phyloP scores from a whole-genome alignment of 2,888 invertebrate genomes.

The Cryptocephalus primarius region DNA sequence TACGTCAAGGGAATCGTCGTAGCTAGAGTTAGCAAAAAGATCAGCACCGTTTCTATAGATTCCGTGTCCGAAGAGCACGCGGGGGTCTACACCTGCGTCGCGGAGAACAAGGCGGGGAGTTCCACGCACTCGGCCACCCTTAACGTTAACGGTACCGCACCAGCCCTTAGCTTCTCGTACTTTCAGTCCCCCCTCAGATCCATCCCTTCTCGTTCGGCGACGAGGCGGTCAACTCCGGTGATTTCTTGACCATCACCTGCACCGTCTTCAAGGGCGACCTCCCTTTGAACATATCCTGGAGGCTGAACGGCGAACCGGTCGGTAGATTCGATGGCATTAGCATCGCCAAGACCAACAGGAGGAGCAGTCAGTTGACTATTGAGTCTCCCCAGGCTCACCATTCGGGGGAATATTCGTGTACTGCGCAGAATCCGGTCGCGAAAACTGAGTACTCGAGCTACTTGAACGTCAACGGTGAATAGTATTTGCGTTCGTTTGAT shows the following conservation, averaged over 20 bases:
- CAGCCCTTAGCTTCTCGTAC: neutral
- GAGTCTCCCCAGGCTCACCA: constrained; percentile 59
- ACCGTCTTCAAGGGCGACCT: constrained; percentile 62
- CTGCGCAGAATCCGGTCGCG: constrained; percentile 57
- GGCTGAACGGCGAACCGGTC: constrained; percentile 51
- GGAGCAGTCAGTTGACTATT: constrained; percentile 56
- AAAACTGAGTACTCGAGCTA: constrained; percentile 49
- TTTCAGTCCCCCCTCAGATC: constrained; percentile 22
- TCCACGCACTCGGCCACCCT: constrained; percentile 51
- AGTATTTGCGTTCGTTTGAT: constrained; percentile 1
- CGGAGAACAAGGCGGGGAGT: constrained; percentile 47
- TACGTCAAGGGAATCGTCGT: constrained; percentile 24
- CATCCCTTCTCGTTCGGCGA: constrained; percentile 39
- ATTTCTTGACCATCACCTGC: constrained; percentile 56
- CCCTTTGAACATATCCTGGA: constrained; percentile 63
- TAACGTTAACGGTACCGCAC: constrained; percentile 52
- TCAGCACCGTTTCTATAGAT: constrained; percentile 42
- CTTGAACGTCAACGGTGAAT: constrained; percentile 54
- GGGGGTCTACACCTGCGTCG: constrained; percentile 42
- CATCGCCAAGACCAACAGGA: constrained; percentile 35
- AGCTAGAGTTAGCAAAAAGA: constrained; percentile 35
- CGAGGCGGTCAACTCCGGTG: constrained; percentile 57
- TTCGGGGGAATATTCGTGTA: constrained; percentile 65
- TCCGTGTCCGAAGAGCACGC: constrained; percentile 40
- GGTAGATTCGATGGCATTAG: constrained; percentile 22